phyloP scores from a whole-genome alignment of 2,888 invertebrate genomes.

The Neoaliturus tenellus region DNA sequence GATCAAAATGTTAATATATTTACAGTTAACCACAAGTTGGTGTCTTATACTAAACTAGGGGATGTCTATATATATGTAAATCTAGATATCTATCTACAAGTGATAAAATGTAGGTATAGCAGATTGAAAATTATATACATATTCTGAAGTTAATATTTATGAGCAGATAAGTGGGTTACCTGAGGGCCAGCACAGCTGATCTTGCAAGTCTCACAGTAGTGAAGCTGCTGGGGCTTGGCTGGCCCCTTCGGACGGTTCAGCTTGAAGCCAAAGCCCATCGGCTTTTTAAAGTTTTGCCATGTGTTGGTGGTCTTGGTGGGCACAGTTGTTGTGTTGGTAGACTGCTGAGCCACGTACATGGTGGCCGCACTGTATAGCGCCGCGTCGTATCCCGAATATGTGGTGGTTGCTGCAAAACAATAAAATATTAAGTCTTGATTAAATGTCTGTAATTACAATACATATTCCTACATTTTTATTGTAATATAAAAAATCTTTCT shows the following conservation, averaged over 20 bases:
- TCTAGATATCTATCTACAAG: too few species aligned
- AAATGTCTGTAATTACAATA: too few species aligned
- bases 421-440: not conserved
- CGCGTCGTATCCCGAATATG: conserved; percentile 93
- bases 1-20: too few species aligned
- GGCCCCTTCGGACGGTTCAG: conserved; percentile 85
- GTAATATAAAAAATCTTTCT: too few species aligned
- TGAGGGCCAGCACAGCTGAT: conserved; percentile 98
- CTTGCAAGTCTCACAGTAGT: conserved; percentile 99
- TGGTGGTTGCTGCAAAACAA: conserved; percentile 75
- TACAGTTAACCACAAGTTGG: too few species aligned
- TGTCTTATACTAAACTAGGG: too few species aligned
- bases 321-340: conserved; percentile 71
- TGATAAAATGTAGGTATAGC: too few species aligned
- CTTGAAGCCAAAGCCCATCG: conserved; percentile 74
- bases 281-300: conserved; percentile 76
- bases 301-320: conserved; percentile 68
- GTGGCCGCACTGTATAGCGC: conserved; percentile 97
- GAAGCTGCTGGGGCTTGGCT: conserved; percentile 94
- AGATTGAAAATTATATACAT: too few species aligned
- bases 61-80: too few species aligned
- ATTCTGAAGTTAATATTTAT: too few species aligned
- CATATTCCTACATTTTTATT: too few species aligned
- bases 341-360: conserved; percentile 94
- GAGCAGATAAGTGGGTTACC: too few species aligned